These are phyloP conservation scores for Chaitophorus viminalis DNA, from an alignment of 2,888 invertebrate genomes.

Conservation along the genomic window DNA sequence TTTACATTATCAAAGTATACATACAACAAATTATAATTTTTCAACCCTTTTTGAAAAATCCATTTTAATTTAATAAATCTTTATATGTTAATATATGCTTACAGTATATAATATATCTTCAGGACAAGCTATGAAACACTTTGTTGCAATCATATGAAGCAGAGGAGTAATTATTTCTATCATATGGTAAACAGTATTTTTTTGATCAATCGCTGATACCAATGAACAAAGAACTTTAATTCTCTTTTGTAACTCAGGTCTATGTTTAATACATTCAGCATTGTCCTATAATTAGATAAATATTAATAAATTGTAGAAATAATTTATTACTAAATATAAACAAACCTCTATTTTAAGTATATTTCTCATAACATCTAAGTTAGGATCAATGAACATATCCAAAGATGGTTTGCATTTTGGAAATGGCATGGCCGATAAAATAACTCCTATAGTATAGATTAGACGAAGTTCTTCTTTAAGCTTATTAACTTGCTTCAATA, in stretches of 20 bases:
- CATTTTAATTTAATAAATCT: too few species aligned
- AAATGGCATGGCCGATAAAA: constrained; percentile 75
- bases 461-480: constrained; percentile 77
- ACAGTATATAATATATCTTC: constrained; percentile 53
- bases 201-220: constrained; percentile 55
- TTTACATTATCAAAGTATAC: too few species aligned
- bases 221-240: constrained; percentile 53
- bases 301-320: neutral
- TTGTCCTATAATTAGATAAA: constrained; percentile 28
- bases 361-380: constrained; percentile 73
- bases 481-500: constrained; percentile 72
- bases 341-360: constrained; percentile 66
- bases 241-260: constrained; percentile 45
- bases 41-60: too few species aligned
- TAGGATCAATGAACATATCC: constrained; percentile 76
- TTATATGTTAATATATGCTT: neutral
- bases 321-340: neutral
- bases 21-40: too few species aligned
- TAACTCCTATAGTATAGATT: constrained; percentile 80
- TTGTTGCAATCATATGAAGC: constrained; percentile 33
- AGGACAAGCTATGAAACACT: constrained; percentile 50
- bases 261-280: constrained; percentile 37
- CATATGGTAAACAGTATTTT: constrained; percentile 42
- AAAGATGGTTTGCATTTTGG: constrained; percentile 76
- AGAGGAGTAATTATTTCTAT: constrained; percentile 51